Base-by-base conservation (phyloP, 2,113 vertebrate species). In the Deroptyus accipitrinus region DNA sequence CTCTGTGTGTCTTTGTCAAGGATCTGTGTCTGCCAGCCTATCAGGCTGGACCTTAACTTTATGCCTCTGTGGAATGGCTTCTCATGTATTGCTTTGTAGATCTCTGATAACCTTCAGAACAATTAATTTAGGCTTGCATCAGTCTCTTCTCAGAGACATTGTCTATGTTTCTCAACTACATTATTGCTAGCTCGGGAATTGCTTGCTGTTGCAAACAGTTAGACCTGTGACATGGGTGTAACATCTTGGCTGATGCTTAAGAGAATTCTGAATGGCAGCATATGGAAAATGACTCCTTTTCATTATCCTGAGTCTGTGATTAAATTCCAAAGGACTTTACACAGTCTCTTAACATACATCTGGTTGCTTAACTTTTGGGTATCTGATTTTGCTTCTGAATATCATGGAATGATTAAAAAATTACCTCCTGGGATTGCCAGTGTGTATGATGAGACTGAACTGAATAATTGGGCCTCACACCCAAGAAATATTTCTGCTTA, bases 281-380 rank as follows among this genome's bases (percentile, higher is more conserved):
- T 93, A 81, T 93, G 91, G 86, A 70, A 96, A 94, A 78, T 2
- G 0, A n/a, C 67, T 96, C 69, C 14, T 92, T 94, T 92, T 88
- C 89, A 85, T 95, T 95, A 67, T 41, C 28, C 55, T 24, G n/a
- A 88, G 83, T 77, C 86, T 92, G 86, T 91, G 84, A 95, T 93
- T 93, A 94, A 92, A 95, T 93, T 91, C 83, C 75, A 93, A 83
- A 92, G 75, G 75, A 96, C 91, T 90, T 95, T 67, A 81, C 59
- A 68, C n/a, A 68, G n/a, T 81, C 31, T 86, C 22, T 91, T 95
- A 83, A 94, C 93, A 91, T 89, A 83, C 15, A 91, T 89, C 67
- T 92, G 67, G 39, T 92, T 96, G 85, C 88, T 83, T 86, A 90
- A 84, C 33, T 92, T 95, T 92, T 41, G 44, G 42, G 35, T 68